phyloP scores from a whole-genome alignment of 1,140 invertebrate species.

The Caenorhabditis remanei region DNA sequence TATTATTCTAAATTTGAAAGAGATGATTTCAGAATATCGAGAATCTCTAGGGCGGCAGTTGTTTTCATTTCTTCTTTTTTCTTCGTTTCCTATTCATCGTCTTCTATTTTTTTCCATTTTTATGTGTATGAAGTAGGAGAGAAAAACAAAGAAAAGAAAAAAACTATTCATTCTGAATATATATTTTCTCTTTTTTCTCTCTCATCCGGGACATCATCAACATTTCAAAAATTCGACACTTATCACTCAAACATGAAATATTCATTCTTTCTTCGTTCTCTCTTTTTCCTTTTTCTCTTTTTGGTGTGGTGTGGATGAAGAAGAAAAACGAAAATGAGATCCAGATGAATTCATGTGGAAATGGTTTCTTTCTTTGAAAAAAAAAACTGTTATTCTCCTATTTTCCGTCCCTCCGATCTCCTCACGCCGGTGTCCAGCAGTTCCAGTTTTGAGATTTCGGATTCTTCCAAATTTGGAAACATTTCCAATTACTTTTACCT shows the following conservation, averaged over 20 bases:
- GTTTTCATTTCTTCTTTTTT: neutral
- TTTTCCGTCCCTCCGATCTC: too few relatives aligned
- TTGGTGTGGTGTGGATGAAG: neutral
- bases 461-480: too few relatives aligned
- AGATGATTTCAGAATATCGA: too few relatives aligned
- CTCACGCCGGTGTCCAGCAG: too few relatives aligned
- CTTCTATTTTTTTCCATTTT: neutral
- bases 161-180: neutral
- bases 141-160: slow-evolving; percentile 2
- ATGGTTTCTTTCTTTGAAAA: too few relatives aligned
- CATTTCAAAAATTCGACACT: slow-evolving; percentile 39
- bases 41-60: neutral
- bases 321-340: neutral
- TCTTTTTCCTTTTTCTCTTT: neutral
- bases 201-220: slow-evolving; percentile 68
- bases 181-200: neutral
- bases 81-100: neutral
- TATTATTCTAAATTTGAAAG: too few relatives aligned
- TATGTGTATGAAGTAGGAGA: neutral
- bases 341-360: too few relatives aligned
- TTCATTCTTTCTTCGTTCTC: neutral
- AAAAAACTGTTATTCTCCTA: too few relatives aligned
- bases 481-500: too few relatives aligned
- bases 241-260: slow-evolving; percentile 50
- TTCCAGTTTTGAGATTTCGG: too few relatives aligned